Base-by-base conservation (phyloP, 2,888 invertebrate genomes). In the Aproaerema taeniolella region DNA sequence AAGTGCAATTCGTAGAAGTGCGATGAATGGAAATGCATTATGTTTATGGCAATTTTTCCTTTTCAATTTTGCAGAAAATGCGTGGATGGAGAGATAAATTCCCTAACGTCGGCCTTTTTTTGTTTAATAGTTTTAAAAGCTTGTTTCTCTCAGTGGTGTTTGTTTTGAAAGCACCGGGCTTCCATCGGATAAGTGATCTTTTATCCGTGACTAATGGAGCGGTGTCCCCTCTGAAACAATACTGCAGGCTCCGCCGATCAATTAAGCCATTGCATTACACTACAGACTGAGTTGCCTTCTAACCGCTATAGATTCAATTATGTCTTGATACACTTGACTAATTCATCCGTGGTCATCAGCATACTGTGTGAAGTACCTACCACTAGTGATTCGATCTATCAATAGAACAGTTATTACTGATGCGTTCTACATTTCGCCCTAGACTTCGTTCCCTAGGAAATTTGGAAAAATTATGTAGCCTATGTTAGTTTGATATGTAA, bases 181-280 rank as follows among this genome's bases (percentile, higher is more conserved):
- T 50, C 20, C 31, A 36, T 12, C 51, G 58, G 60, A 58, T 70
- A 68, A 72, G 67, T 68, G 68, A 68, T 74, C 61, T 72, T 70
- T 69, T 68, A 72, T 71, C 68, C 54, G 55, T 47, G 56, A 61
- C 64, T 69, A 73, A 71, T 76, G 67, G 65, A 67, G 53, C 61
- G 60, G 53, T 60, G 59, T 59, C 64, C 61, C 26, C 15, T 29
- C 30, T 55, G 61, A 60, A 62, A 60, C 51, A 58, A 58, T 59
- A 56, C 62, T 62, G 39, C 31, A 31, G 39, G 40, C 39, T 42
- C 58, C 53, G 46, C 47, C 41, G 58, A 63, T 66, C 58, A 67
- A 59, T 62, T 56, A 53, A 53, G 63, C 12, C 12, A 30, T 30
- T 30, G 28, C 20, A 20, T n/a, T n/a, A 26, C 26, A 26, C n/a